Evolutionary conservation across 2,113 vertebrate species (phyloP).

Genomic region (Gymnocephalus cernua): DNA sequence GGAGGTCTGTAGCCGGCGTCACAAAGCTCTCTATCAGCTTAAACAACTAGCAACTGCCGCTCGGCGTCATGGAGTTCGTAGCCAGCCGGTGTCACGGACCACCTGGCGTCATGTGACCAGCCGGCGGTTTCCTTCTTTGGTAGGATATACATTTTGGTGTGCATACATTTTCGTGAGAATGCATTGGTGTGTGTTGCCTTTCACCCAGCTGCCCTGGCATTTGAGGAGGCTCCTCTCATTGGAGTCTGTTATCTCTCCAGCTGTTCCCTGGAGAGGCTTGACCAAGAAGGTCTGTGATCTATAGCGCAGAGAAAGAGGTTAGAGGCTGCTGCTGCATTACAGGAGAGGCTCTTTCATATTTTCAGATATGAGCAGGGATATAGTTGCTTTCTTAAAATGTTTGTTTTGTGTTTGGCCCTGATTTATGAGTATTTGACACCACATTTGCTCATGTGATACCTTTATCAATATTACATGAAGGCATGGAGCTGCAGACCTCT

Average conservation of each 20-base stretch:
- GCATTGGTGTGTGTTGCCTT: not conserved
- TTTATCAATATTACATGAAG: conserved; percentile 16
- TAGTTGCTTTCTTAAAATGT: not conserved
- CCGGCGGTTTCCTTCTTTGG: too few relatives aligned
- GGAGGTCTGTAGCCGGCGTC: too few relatives aligned
- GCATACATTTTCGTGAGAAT: too few relatives aligned
- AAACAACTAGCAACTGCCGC: too few relatives aligned
- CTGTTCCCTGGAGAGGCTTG: conserved; percentile 27
- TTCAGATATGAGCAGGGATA: not conserved
- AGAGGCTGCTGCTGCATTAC: not conserved
- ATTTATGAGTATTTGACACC: not conserved
- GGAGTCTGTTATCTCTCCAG: conserved; percentile 32
- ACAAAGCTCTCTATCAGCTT: too few relatives aligned
- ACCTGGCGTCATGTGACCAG: too few relatives aligned
- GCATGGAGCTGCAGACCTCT: not conserved
- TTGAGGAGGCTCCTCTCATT: conserved; percentile 30
- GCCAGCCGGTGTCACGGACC: too few relatives aligned
- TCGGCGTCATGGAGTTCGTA: too few relatives aligned
- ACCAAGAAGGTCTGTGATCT: conserved; percentile 42
- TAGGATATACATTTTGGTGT: too few relatives aligned
- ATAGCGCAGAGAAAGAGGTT: conserved; percentile 9
- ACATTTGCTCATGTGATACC: conserved; percentile 15
- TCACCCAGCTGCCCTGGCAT: conserved; percentile 38
- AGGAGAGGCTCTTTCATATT: not conserved
- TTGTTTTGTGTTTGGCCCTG: not conserved